These are phyloP conservation scores for Actinemys pallida DNA, from an alignment of 2,113 vertebrate species.

Conservation along the genomic window DNA sequence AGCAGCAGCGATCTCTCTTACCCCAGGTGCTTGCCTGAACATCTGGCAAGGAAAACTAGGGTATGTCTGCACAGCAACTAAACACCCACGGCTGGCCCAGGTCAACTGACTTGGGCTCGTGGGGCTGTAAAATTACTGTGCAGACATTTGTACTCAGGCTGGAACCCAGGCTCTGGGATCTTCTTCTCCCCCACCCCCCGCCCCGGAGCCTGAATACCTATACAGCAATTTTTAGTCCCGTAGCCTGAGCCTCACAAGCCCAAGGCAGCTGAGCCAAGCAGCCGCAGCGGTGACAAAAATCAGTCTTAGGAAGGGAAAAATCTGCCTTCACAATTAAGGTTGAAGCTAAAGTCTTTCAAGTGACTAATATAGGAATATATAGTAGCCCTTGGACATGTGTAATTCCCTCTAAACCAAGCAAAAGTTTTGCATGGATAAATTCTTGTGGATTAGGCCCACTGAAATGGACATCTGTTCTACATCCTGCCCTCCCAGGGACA, in stretches of 20 bases:
- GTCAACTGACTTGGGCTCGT: background rate
- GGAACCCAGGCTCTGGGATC: background rate
- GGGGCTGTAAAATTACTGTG: background rate
- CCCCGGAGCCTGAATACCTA: too few species aligned
- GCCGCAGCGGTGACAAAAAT: background rate
- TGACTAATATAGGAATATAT: background rate
- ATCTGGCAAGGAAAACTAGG: background rate
- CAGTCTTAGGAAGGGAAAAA: accelerated
- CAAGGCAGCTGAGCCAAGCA: too few species aligned
- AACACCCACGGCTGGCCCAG: background rate
- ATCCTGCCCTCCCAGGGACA: background rate
- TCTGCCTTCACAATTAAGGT: background rate
- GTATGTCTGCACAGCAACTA: background rate
- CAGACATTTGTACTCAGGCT: background rate
- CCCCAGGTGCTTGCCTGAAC: background rate
- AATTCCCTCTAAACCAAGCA: background rate
- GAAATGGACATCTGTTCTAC: background rate
- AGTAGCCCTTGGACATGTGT: background rate
- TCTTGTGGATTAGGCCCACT: background rate
- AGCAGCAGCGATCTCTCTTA: background rate
- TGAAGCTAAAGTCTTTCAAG: background rate
- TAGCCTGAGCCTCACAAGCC: too few species aligned
- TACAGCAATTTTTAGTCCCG: too few species aligned
- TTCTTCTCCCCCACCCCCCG: too few species aligned
- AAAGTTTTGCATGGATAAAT: background rate